phyloP scores from a whole-genome alignment of 2,797 vertebrate species.

The Acrocephalus scirpaceus region DNA sequence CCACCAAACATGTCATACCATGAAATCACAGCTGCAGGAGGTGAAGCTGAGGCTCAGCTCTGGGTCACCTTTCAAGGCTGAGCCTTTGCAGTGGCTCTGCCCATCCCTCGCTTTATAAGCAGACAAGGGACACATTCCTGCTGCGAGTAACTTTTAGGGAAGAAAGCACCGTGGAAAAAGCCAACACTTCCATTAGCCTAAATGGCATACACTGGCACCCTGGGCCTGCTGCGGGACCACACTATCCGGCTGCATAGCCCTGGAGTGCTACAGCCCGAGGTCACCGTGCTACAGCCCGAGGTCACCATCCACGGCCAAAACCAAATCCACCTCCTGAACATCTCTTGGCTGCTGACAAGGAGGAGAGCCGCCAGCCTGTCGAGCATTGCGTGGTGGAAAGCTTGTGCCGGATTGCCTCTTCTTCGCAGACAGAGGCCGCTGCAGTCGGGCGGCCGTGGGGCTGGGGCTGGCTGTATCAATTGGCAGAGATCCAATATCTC shows the following conservation, averaged over 20 bases:
- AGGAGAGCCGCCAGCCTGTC: neutral
- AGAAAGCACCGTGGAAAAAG: neutral
- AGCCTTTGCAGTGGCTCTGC: neutral
- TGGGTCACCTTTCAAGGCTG: neutral
- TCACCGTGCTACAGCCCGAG: neutral
- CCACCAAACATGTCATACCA: fast-evolving
- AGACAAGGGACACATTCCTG: neutral
- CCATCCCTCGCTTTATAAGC: neutral
- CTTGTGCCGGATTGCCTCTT: fast-evolving
- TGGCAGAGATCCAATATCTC: neutral
- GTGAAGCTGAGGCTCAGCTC: neutral
- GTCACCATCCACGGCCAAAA: neutral
- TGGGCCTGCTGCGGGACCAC: neutral
- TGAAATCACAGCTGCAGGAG: neutral
- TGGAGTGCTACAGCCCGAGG: neutral
- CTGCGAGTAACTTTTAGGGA: neutral
- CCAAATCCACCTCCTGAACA: neutral
- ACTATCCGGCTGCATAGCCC: neutral
- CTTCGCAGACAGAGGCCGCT: fast-evolving
- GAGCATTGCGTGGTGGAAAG: fast-evolving
- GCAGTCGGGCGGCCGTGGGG: fast-evolving
- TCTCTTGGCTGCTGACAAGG: neutral
- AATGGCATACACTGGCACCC: fast-evolving
- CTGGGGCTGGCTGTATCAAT: neutral
- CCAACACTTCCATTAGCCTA: neutral